Evolutionary conservation across 2,888 invertebrate species (phyloP), one percentile per base, ranked within the genome.

Genomic region (Aleiodes testaceus): DNA sequence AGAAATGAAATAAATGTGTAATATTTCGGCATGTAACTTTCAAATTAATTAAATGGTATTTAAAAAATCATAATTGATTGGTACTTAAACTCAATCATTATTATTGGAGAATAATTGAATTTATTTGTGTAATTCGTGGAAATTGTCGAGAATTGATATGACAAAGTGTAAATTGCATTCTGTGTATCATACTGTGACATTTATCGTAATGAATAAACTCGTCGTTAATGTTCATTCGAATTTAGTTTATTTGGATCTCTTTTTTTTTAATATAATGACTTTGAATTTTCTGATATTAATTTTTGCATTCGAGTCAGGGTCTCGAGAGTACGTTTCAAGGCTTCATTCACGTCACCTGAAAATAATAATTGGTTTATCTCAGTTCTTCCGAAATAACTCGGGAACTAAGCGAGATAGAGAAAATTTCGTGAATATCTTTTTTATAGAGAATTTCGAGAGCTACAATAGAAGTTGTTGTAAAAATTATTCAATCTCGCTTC

Each of bases 121-220:
- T 36, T 36, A 36, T 36, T 55, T 59, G 59, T 18, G 36, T 59
- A 36, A 36, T 36, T 36, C 36, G 36, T 9, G 36, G 9, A 2
- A 36, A 36, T 36, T 9, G 9, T 36, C 36, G 36, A 36, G 36
- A 36, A 36, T 36, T 36, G 9, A 36, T 36, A 36, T 36, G 36
- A 36, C 22, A 30, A 55, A 36, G 36, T 59, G 59, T 59, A 59
- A 59, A 59, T 59, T 59, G 55, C 55, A 55, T 55, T 55, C n/a
- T 55, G 55, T 26, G 55, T 55, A 55, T 55, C 30, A 55, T 55
- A 55, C 22, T 9, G n/a, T 59, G 59, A 59, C 36, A 59, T 16
- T 36, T 42, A 42, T 36, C 26, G 36, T 14, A 59, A 59, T 59
- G 42, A 59, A 42, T 14, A 36, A 16, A 59, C 26, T 49, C 49